These are phyloP conservation scores for Prietella phreatophila DNA, from an alignment of 2,113 vertebrate genomes.

Conservation along the genomic window DNA sequence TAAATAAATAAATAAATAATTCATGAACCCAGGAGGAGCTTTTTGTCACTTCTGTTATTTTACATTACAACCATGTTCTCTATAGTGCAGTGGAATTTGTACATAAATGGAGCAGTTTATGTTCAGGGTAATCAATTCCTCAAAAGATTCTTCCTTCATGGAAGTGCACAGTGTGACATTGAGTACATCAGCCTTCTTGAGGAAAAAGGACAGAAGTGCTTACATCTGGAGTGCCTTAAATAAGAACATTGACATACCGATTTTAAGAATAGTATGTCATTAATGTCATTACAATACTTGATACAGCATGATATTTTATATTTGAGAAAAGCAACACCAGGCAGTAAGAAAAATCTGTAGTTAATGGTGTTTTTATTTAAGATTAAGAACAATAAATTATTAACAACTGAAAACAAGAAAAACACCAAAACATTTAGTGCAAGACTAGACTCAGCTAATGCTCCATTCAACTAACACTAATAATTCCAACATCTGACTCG, in stretches of 20 bases:
- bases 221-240: neutral
- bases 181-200: neutral
- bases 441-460: neutral
- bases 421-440: neutral
- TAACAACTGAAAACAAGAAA: neutral
- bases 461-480: neutral
- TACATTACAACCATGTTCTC: neutral
- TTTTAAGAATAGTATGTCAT: too few species aligned
- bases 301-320: neutral
- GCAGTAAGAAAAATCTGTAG: neutral
- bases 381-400: neutral
- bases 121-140: neutral
- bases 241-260: too few species aligned
- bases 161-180: neutral
- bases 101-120: neutral
- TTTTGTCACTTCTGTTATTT: neutral
- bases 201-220: neutral
- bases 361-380: neutral
- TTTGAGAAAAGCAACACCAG: neutral
- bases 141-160: neutral
- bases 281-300: neutral
- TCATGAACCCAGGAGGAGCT: neutral
- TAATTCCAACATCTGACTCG: neutral
- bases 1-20: too few species aligned
- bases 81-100: neutral